These are phyloP conservation scores for Columbina picui DNA, from an alignment of 2,113 vertebrate species.

Conservation along the genomic window DNA sequence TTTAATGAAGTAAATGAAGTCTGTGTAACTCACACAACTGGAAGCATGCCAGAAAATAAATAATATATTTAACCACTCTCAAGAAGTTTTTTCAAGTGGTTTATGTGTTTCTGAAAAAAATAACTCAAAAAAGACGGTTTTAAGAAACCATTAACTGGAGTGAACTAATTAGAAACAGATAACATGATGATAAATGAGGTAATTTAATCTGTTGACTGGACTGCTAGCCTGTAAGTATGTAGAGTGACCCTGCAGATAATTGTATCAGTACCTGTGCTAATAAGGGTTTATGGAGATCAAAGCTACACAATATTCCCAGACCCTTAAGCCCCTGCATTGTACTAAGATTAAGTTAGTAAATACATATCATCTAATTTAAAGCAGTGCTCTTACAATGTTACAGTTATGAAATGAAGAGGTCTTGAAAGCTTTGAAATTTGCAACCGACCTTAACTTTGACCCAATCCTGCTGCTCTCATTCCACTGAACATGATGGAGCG, in stretches of 20 bases:
- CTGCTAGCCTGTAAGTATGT: slow-evolving; percentile 14
- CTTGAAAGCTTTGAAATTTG: slow-evolving; percentile 56
- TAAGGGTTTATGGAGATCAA: slow-evolving; percentile 57
- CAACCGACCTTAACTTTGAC: slow-evolving; percentile 41
- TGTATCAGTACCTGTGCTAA: slow-evolving; percentile 58
- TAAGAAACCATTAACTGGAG: slow-evolving; percentile 49
- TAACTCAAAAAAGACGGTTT: slow-evolving; percentile 16
- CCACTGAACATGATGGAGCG: neutral
- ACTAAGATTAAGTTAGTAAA: slow-evolving; percentile 42
- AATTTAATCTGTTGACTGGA: slow-evolving; percentile 42
- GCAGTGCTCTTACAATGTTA: slow-evolving; percentile 5
- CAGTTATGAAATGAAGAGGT: slow-evolving; percentile 16
- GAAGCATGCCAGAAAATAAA: slow-evolving; percentile 41
- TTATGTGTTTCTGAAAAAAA: slow-evolving; percentile 29
- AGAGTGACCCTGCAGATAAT: slow-evolving; percentile 42
- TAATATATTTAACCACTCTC: neutral
- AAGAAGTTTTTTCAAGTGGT: slow-evolving; percentile 51
- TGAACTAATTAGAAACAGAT: slow-evolving; percentile 63
- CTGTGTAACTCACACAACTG: neutral
- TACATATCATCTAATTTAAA: slow-evolving; percentile 44
- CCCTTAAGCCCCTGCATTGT: neutral
- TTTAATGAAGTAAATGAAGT: slow-evolving; percentile 12
- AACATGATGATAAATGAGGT: slow-evolving; percentile 59
- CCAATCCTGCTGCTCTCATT: neutral
- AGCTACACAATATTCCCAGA: slow-evolving; percentile 8